Evolutionary conservation across 2,888 invertebrate species (phyloP), one percentile per base, ranked within the genome.

Genomic region (Rhagonycha fulva): DNA sequence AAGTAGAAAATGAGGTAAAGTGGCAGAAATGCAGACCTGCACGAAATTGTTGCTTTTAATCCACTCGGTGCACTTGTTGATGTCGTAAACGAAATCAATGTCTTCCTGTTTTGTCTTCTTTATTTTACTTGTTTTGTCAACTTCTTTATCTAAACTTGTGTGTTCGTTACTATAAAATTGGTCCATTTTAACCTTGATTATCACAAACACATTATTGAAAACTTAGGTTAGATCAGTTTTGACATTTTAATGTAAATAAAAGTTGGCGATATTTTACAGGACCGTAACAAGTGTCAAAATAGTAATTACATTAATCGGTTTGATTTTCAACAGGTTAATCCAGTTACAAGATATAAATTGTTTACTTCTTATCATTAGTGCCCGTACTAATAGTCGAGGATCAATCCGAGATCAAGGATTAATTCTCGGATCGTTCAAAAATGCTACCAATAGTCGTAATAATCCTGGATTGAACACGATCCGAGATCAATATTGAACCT

Each of bases 1-100:
- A 10, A n/a, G 12, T 24, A 30, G 32, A 12, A 32, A 9, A 14
- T 24, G 77, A 23, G 62, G 76, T 12, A 32, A 32, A 12, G 32
- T 12, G 32, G 9, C 4, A 32, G 11, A 32, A 12, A 12, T 12
- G 7, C 32, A 32, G 32, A 96, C 96, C 90, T 91, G 93, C 82
- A 89, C 85, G 86, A 90, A 94, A 62, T 89, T 88, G 86, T 93
- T 92, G 74, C 90, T 88, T 76, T 88, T 87, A 76, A 96, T 94
- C 96, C 96, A 96, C 76, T 91, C 88, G 62, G 89, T 88, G 82
- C 93, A 93, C 85, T 89, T 89, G 24, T 87, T 82, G 61, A 93
- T 87, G 85, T 94, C 92, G 83, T 93, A 94, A 70, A 88, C 85
- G 71, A 87, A 82, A 67, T 88, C 84, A 62, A 91, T 78, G 79